These are phyloP conservation scores for Trissonchulus sp. DNA, from an alignment of 2,888 invertebrate genomes.

Conservation along the genomic window DNA sequence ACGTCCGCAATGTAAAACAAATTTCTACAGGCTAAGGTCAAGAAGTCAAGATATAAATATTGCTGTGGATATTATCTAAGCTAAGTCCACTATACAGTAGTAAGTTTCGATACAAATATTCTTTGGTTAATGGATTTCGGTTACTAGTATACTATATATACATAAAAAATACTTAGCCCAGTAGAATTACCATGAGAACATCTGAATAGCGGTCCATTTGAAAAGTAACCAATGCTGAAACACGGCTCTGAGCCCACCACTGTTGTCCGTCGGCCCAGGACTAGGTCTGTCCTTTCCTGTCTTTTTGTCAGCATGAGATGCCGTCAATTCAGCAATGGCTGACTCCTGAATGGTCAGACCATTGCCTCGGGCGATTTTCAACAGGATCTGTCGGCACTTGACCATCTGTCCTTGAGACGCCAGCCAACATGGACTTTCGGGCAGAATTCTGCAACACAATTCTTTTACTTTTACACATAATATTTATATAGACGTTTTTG, in stretches of 20 bases:
- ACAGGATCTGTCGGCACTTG: background rate
- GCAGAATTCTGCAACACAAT: slow-evolving; percentile 18
- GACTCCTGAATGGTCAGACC: background rate
- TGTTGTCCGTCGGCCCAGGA: background rate
- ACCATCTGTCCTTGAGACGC: slow-evolving; percentile 17
- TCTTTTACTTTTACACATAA: too few relatives aligned
- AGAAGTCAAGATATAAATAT: too few relatives aligned
- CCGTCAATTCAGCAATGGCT: background rate
- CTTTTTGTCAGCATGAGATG: background rate
- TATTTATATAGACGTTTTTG: too few relatives aligned
- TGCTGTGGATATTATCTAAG: too few relatives aligned
- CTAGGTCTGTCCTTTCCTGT: background rate
- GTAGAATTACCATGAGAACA: slow-evolving; percentile 31
- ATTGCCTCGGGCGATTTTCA: slow-evolving; percentile 22
- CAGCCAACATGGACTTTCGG: slow-evolving; percentile 31
- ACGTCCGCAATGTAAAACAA: too few relatives aligned
- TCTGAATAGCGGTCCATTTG: slow-evolving; percentile 27
- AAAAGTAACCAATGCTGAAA: background rate
- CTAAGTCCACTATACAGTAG: too few relatives aligned
- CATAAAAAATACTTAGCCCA: too few relatives aligned
- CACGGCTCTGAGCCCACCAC: background rate
- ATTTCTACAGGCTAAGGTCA: too few relatives aligned
- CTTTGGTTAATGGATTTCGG: too few relatives aligned
- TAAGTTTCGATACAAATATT: too few relatives aligned
- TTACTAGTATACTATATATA: too few relatives aligned